These are phyloP conservation scores for Diabrotica balteata DNA, from an alignment of 2,888 invertebrate genomes.

Conservation along the genomic window DNA sequence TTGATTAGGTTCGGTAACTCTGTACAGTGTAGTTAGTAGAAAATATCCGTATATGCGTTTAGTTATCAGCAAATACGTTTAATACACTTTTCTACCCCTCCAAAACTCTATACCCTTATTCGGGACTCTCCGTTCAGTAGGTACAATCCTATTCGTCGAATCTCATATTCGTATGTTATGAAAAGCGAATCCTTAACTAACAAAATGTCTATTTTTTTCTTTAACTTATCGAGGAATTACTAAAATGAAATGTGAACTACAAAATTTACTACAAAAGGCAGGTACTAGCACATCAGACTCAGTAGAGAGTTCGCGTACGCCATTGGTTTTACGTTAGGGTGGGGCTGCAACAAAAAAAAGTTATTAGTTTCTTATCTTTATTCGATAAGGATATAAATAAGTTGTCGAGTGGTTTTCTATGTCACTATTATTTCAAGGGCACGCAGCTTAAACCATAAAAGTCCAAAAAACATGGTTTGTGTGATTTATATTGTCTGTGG, in stretches of 20 bases:
- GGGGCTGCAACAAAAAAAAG: slow-evolving; percentile 75
- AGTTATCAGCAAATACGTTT: too few species aligned
- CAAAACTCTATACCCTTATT: too few species aligned
- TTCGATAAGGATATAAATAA: neutral
- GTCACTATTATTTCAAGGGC: too few species aligned
- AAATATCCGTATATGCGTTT: too few species aligned
- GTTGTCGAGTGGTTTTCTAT: neutral
- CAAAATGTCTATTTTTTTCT: slow-evolving; percentile 32
- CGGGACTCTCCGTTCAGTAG: neutral
- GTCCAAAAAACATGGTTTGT: too few species aligned
- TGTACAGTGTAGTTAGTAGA: too few species aligned
- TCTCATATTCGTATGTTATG: slow-evolving; percentile 1
- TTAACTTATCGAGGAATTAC: slow-evolving; percentile 30
- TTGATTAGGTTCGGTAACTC: too few species aligned
- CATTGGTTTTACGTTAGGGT: slow-evolving; percentile 97
- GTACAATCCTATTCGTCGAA: slow-evolving; percentile 15
- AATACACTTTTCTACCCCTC: too few species aligned
- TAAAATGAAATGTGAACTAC: slow-evolving; percentile 38
- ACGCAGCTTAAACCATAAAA: too few species aligned
- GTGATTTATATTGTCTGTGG: too few species aligned
- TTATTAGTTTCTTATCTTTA: neutral
- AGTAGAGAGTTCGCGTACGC: slow-evolving; percentile 90
- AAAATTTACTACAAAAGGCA: slow-evolving; percentile 48
- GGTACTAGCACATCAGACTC: slow-evolving; percentile 76
- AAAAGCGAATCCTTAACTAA: slow-evolving; percentile 32